These are phyloP conservation scores for Canis aureus DNA, from an alignment of 2,113 vertebrate genomes.

Conservation along the genomic window DNA sequence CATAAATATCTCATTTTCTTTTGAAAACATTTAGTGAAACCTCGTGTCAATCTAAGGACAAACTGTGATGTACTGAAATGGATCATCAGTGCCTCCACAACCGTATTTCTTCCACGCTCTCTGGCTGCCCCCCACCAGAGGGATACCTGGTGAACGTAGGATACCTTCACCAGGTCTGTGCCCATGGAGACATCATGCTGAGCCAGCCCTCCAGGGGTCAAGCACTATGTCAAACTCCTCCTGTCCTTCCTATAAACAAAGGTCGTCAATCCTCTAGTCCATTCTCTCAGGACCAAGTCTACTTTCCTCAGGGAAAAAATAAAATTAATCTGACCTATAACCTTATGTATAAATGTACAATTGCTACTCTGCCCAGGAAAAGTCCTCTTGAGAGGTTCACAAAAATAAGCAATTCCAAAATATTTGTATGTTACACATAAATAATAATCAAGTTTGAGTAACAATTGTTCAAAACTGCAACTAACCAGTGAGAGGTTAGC, in stretches of 20 bases:
- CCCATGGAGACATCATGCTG: not conserved
- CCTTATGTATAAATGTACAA: not conserved
- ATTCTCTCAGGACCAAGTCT: not conserved
- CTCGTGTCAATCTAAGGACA: not conserved
- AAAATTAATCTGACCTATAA: not conserved
- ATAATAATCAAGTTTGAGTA: not conserved
- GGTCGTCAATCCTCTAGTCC: not conserved
- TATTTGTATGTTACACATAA: not conserved
- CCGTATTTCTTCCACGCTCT: not conserved
- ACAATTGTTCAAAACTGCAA: not conserved
- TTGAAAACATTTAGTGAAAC: not conserved
- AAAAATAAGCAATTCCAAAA: not conserved
- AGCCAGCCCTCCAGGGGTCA: not conserved
- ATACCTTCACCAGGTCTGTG: too few relatives aligned
- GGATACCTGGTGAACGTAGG: too few relatives aligned
- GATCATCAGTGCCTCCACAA: not conserved
- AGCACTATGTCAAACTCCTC: not conserved
- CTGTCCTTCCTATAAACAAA: not conserved
- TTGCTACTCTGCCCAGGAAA: not conserved
- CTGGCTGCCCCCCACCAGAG: too few relatives aligned
- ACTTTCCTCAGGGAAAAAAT: not conserved
- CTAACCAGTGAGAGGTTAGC: not conserved
- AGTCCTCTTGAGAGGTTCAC: not conserved
- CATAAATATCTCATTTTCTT: not conserved
- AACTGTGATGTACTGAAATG: not conserved